Evolutionary conservation across 2,888 invertebrate genomes (phyloP), one percentile per base, ranked within the genome.

Genomic region (Gasteruption jaculator): DNA sequence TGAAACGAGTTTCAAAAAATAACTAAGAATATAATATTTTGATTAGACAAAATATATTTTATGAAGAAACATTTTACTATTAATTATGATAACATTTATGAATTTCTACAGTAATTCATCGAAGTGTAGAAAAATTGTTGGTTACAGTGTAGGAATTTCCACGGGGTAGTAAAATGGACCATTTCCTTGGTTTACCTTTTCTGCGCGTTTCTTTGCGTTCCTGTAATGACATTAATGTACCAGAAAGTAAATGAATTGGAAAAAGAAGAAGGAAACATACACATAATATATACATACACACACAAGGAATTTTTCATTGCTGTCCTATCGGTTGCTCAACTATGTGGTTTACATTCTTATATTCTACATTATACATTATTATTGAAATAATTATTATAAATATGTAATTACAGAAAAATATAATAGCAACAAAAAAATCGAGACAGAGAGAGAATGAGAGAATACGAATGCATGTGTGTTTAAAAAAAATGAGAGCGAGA

Each of bases 281-380:
- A 16, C n/a, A n/a, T n/a, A n/a, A n/a, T n/a, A 22, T 30, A 12
- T 25, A 26, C 31, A 35, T 40, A 29, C 42, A 30, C 45, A 44
- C 45, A 51, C 42, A 49, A 51, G 48, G 43, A 47, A 54, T n/a
- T 50, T 56, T 57, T 56, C 30, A 56, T 58, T 48, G 49, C 52
- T 53, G 46, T 60, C 54, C 55, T 55, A 59, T 62, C 50, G 45
- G 58, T 62, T 61, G 58, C 57, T 60, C 61, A 61, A 60, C 45
- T 46, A 41, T 38, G 26, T 30, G 38, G 4, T 22, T 33, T 36
- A 27, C 38, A 40, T 45, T 46, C 41, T 46, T 26, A 37, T 22
- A 20, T n/a, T n/a, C n/a, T n/a, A n/a, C 16, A 16, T 32, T 25
- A 39, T 21, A 21, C 21, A 12, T 41, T 41, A 41, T 36, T 36